Conservation (phyloP, 2,888 invertebrate genomes). For the Hydrotaea cyrtoneurina region DNA sequence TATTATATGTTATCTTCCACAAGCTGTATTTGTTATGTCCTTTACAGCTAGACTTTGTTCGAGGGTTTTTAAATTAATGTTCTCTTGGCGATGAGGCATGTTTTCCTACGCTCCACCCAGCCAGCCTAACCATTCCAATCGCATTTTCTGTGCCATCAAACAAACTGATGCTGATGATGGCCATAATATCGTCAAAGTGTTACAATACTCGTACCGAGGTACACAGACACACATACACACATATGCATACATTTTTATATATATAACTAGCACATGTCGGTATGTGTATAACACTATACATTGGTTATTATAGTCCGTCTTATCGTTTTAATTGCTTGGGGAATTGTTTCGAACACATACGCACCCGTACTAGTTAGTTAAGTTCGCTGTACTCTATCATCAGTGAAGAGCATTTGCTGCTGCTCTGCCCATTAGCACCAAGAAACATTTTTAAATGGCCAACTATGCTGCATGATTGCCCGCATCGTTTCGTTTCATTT, state of each 20-base stretch:
- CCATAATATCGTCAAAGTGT: conserved; percentile 63
- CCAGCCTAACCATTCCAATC: neutral
- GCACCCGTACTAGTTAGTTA: neutral
- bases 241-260: neutral
- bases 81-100: conserved; percentile 44
- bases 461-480: conserved; percentile 24
- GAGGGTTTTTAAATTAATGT: conserved; percentile 59
- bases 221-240: neutral
- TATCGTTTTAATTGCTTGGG: conserved; percentile 68
- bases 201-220: conserved; percentile 41
- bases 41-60: conserved; percentile 41
- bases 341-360: conserved; percentile 52
- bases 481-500: conserved; percentile 22
- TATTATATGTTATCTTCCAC: conserved; percentile 60
- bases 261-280: neutral
- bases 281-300: neutral
- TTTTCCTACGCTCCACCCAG: neutral
- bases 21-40: conserved; percentile 50
- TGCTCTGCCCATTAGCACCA: conserved; percentile 48
- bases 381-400: conserved; percentile 12
- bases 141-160: conserved; percentile 4
- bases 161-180: conserved; percentile 41
- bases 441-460: conserved; percentile 54
- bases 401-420: conserved; percentile 6
- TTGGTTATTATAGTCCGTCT: conserved; percentile 63